Base-by-base conservation (phyloP, 2,113 vertebrate genomes). In the Circaetus cinerascens region DNA sequence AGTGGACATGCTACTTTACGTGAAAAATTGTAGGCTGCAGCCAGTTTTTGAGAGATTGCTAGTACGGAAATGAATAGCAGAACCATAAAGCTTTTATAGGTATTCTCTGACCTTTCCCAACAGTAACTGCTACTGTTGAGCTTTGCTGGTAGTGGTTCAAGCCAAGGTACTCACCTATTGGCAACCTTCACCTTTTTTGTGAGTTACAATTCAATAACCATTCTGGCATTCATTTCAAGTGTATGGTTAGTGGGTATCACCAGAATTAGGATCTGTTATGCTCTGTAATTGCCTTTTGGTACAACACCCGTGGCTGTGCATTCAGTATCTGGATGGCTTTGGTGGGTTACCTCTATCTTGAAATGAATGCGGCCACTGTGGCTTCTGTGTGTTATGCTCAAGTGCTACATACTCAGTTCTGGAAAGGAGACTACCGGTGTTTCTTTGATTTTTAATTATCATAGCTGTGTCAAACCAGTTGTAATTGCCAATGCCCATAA, bases 261-360 rank as follows among this genome's bases (percentile, higher is more conserved):
- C 12, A 48, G 40, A 56, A 36, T 20, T 25, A 53, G 51, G 15
- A 84, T 48, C 17, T 2, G 0, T 27, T 67, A 30, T 13, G 64
- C 1, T 5, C 34, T 62, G 19, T 21, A 81, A 68, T 21, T 34
- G 13, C 12, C 4, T 79, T 86, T 29, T 18, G 40, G 51, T 53
- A 51, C 21, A 22, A 56, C 2, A 51, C 4, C 19, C 25, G 10
- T 18, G 22, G 14, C 22, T 60, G 9, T 5, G 20, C 1, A 0
- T 30, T 79, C 46, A 34, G 6, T 43, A 53, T 63, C 30, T 15
- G 22, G 12, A 29, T 29, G 25, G 43, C 38, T 81, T 64, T 50
- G 30, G 17, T 16, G 56, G 29, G 21, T 72, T 62, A 63, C 5
- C 11, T 26, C 10, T 15, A 5, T 34, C 69, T 56, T 50, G 40